phyloP scores from a whole-genome alignment of 2,888 invertebrate species.

The Aromia moschata region DNA sequence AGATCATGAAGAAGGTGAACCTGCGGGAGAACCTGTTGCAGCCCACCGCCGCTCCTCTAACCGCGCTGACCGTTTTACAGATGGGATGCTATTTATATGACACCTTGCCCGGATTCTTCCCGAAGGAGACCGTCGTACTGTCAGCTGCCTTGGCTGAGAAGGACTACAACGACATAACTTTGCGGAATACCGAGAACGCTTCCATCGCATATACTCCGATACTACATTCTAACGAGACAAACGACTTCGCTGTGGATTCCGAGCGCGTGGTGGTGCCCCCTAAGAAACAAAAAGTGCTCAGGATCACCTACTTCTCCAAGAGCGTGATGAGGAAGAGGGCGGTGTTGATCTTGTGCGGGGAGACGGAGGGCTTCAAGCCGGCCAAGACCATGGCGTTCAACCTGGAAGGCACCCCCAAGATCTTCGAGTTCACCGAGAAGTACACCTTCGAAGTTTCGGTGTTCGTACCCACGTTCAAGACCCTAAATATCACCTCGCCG shows the following conservation, averaged over 20 bases:
- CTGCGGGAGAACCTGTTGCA: constrained; percentile 68
- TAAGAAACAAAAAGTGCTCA: constrained; percentile 31
- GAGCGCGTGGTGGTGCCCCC: constrained; percentile 28
- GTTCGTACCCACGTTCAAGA: constrained; percentile 24
- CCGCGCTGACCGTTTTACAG: constrained; percentile 69
- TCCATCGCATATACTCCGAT: constrained; percentile 48
- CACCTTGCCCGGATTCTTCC: constrained; percentile 66
- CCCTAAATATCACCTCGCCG: constrained; percentile 35
- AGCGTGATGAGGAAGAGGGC: constrained; percentile 38
- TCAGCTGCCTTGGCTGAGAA: constrained; percentile 64
- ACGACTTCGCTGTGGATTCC: constrained; percentile 44
- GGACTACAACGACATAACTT: constrained; percentile 60
- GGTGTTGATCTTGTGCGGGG: constrained; percentile 52
- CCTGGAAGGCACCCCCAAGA: constrained; percentile 50
- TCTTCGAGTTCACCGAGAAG: constrained; percentile 37
- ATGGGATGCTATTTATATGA: constrained; percentile 66
- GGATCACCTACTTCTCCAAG: constrained; percentile 51
- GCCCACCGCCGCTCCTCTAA: constrained; percentile 65
- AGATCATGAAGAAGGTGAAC: constrained; percentile 66
- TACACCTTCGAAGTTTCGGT: constrained; percentile 35
- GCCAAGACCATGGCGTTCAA: constrained; percentile 49
- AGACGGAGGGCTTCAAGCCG: constrained; percentile 47
- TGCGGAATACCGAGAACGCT: constrained; percentile 57
- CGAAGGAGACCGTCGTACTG: constrained; percentile 63
- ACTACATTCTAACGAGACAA: constrained; percentile 50